A percentile compares a stretch with the other conserved stretches of the same genome.
Evolutionary conservation across 92 coral and sea anemone genomes (phyloP).

Genomic region (Virgularia gustaviana): DNA sequence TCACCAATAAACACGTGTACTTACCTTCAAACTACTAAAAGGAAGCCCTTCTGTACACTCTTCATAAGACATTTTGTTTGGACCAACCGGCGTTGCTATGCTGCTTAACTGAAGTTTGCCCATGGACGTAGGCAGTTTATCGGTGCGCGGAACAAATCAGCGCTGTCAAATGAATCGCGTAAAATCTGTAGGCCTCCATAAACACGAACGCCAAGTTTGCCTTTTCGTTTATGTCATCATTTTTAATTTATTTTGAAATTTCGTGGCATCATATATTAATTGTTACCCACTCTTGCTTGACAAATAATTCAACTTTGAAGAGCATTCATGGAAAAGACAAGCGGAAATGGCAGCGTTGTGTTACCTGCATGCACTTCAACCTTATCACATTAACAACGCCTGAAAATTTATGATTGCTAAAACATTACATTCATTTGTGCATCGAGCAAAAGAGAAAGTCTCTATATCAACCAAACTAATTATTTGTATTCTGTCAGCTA

Average conservation of each 20-base stretch:
- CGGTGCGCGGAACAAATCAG: constrained; percentile 14
- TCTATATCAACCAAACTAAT: constrained; percentile 31
- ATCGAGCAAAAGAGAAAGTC: too few species aligned
- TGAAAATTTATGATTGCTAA: too few species aligned
- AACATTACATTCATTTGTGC: too few species aligned
- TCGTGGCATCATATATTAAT: constrained; percentile 34
- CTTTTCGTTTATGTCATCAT: constrained; percentile 39
- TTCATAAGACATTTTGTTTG: constrained; percentile 30
- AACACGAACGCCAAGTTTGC: constrained; percentile 31
- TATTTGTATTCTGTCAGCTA: constrained; percentile 30
- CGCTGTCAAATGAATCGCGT: constrained; percentile 5
- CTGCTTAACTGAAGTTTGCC: constrained; percentile 11
- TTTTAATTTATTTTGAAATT: constrained; percentile 36
- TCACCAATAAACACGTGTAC: too few species aligned
- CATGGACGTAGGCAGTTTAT: too few species aligned
- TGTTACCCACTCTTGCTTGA: constrained; percentile 36
- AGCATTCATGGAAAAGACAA: constrained; percentile 4
- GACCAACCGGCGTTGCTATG: background rate
- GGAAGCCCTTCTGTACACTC: constrained; percentile 14
- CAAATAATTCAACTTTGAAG: background rate
- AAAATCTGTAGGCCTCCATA: constrained; percentile 35
- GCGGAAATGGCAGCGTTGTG: background rate
- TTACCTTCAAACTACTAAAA: constrained; percentile 30
- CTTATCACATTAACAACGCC: too few species aligned
- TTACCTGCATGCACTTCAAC: constrained; percentile 6